Evolutionary conservation across 2,888 invertebrate species (phyloP).

Genomic region (Antheraea yamamai): DNA sequence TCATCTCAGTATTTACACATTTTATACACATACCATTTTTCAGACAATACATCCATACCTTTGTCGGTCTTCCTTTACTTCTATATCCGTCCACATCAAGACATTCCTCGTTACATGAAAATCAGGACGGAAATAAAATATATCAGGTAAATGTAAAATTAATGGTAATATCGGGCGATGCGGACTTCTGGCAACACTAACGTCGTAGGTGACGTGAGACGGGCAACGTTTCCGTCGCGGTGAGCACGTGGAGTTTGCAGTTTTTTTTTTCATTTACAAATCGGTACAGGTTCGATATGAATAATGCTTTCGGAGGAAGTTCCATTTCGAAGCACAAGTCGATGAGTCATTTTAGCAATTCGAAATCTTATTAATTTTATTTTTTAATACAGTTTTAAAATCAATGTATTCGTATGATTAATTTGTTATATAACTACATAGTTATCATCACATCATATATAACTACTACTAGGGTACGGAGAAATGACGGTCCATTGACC

Average conservation of each 20-base stretch:
- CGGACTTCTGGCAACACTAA: neutral
- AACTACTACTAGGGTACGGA: neutral
- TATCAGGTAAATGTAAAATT: neutral
- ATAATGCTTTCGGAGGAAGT: slow-evolving; percentile 17
- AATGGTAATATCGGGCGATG: neutral
- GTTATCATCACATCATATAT: neutral
- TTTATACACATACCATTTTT: too few species aligned
- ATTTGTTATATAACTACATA: neutral
- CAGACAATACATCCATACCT: too few species aligned
- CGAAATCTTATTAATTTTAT: neutral
- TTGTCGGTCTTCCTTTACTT: too few species aligned
- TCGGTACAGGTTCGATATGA: slow-evolving; percentile 20
- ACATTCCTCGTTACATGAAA: too few species aligned
- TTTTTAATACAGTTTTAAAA: neutral
- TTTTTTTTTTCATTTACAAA: slow-evolving; percentile 21
- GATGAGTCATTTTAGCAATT: slow-evolving; percentile 2
- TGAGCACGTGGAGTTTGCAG: slow-evolving; percentile 21
- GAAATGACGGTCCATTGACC: neutral
- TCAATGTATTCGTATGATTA: neutral
- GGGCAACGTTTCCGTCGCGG: slow-evolving; percentile 15
- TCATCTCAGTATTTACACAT: too few species aligned
- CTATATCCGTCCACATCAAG: too few species aligned
- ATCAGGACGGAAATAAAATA: neutral
- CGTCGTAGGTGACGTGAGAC: neutral
- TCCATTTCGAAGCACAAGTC: neutral